Evolutionary conservation across 2,113 vertebrate species (phyloP).

Genomic region (Pterocles gutturalis): DNA sequence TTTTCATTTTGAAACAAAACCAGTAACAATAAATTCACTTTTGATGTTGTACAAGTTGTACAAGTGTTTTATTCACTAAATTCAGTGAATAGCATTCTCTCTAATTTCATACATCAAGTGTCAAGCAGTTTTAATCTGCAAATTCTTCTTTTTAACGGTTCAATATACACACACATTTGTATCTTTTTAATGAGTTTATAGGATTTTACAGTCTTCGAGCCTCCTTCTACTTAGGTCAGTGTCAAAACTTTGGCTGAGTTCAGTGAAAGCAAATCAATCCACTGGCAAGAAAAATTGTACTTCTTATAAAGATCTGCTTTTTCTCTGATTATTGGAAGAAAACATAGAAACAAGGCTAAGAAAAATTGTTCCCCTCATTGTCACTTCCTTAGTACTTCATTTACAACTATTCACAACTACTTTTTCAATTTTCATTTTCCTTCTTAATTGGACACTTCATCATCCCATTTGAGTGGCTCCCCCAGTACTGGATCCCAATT

Average conservation of each 20-base stretch:
- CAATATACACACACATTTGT: background rate
- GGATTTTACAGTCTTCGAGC: background rate
- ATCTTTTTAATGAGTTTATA: conserved; percentile 47
- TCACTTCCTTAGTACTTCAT: background rate
- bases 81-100: background rate
- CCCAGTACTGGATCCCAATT: background rate
- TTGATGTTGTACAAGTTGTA: too few species aligned
- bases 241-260: conserved; percentile 3
- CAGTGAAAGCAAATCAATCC: background rate
- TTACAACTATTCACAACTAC: background rate
- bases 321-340: background rate
- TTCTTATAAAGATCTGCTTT: background rate
- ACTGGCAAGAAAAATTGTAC: background rate
- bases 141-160: background rate
- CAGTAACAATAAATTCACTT: fast-evolving
- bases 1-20: background rate
- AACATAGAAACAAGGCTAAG: background rate
- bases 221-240: background rate
- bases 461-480: background rate
- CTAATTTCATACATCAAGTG: background rate
- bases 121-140: background rate
- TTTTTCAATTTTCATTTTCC: fast-evolving
- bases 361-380: fast-evolving
- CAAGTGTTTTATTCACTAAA: background rate
- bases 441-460: background rate